Evolutionary conservation across 2,113 vertebrate genomes (phyloP).

Genomic region (Porphyrio hochstetteri): DNA sequence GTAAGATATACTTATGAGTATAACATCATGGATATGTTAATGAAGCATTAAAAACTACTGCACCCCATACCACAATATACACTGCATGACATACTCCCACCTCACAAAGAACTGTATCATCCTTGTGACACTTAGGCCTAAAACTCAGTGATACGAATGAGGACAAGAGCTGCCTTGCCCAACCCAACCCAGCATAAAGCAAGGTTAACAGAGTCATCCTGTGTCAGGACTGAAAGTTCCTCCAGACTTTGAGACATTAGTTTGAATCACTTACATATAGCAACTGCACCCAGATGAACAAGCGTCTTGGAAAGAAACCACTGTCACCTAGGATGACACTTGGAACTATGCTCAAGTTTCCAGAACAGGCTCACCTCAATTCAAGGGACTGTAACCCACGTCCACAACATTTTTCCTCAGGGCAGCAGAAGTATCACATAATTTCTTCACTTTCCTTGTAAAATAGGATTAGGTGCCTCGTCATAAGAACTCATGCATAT

Average conservation of each 20-base stretch:
- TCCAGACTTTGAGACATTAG: background rate
- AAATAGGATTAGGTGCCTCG: background rate
- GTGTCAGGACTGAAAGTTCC: background rate
- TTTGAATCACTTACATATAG: constrained; percentile 2
- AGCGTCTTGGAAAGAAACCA: constrained; percentile 15
- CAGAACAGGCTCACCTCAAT: background rate
- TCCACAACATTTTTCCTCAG: background rate
- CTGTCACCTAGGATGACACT: constrained; percentile 23
- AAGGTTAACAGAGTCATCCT: background rate
- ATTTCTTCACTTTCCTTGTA: background rate
- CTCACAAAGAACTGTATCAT: background rate
- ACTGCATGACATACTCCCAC: background rate
- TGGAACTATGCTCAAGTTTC: background rate
- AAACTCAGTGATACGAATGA: background rate
- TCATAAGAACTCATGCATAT: background rate
- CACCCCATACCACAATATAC: background rate
- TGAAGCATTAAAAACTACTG: background rate
- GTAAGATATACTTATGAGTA: background rate
- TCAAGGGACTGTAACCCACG: background rate
- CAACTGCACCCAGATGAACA: background rate
- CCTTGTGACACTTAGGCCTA: background rate
- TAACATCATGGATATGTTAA: background rate
- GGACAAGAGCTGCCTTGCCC: background rate
- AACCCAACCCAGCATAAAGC: accelerated
- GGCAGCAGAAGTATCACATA: background rate